Base-by-base conservation (phyloP, 2,113 vertebrate species). In the Carassius auratus region DNA sequence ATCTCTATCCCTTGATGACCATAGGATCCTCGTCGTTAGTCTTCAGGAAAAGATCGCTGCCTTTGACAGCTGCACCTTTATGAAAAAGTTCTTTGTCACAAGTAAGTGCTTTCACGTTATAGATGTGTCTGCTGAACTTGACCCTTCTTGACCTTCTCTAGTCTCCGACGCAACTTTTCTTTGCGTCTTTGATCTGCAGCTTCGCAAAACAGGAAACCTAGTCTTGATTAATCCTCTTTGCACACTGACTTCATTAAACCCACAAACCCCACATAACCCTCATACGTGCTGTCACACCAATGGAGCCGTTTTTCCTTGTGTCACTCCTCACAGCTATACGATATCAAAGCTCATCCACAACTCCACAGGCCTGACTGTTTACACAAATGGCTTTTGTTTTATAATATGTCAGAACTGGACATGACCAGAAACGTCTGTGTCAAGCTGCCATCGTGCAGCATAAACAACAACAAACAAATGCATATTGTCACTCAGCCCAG, bases 31-130 rank as follows among this genome's bases (percentile, higher is more conserved):
- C 0, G 97, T 98, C 0, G 96, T 99, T 84, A 97, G 97, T 88
- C 94, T 99, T 38, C 98, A 99, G 82, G 98, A 99, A 93, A 99
- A 99, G 94, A 99, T 99, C 0, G 98, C 98, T 2, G 98, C 98
- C 45, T 99, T 99, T 74, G 98, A 99, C 94, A 99, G 98, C 95
- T 99, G 97, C 92, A 99, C 97, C 19, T 99, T 99, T 93, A 97
- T 96, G 36, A 99, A 99, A 93, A 99, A 98, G 74, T 99, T 99
- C 95, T 99, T 99, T 91, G 97, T 99, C 36, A 99, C 98, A 94
- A 99, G 98, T 99, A 96, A 76, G 97, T 83, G 38, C 66, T 80
- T 30, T 64, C 12, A 64, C 13, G 30, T 84, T 71, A 73, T 81
- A 74, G 64, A 83, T 71, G 38, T 82, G 71, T 48, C 48, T 85